Conservation (phyloP, 2,113 vertebrate species). For the Ploceus nigricollis region DNA sequence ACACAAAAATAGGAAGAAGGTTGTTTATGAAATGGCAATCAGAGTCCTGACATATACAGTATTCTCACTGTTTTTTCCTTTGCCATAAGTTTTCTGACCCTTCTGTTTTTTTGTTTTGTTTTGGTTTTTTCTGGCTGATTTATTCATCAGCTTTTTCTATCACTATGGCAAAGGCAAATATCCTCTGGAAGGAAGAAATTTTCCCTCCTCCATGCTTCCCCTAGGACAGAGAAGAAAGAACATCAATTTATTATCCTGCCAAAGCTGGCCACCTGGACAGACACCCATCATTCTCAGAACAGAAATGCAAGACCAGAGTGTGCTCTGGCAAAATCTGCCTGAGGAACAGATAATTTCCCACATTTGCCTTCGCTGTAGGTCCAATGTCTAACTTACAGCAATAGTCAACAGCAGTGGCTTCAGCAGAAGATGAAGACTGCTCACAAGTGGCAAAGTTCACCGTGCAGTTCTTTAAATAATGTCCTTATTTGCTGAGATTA, state of each 20-base stretch:
- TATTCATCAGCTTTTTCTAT: conserved; percentile 51
- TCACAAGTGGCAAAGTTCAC: not conserved
- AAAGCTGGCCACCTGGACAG: not conserved
- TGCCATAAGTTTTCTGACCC: conserved; percentile 34
- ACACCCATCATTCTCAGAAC: not conserved
- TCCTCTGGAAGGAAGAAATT: conserved; percentile 47
- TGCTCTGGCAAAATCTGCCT: not conserved
- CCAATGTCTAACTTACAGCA: not conserved
- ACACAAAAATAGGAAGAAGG: conserved; percentile 59
- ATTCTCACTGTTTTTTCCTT: conserved; percentile 45
- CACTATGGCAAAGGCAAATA: conserved; percentile 67
- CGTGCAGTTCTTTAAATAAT: not conserved
- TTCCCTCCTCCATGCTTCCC: conserved; percentile 24
- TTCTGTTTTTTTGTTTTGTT: conserved; percentile 1
- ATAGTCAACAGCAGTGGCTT: not conserved
- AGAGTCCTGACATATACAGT: conserved; percentile 47
- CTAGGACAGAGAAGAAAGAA: not conserved
- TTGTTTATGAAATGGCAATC: conserved; percentile 38
- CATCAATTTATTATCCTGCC: not conserved
- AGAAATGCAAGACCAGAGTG: not conserved
- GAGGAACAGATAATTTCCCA: not conserved
- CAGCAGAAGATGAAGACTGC: not conserved
- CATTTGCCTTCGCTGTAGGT: not conserved
- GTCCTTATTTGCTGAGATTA: not conserved
- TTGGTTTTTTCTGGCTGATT: conserved; percentile 23